Evolutionary conservation across 2,797 vertebrate genomes (phyloP).

Genomic region (Hypotaenidia philippensis): DNA sequence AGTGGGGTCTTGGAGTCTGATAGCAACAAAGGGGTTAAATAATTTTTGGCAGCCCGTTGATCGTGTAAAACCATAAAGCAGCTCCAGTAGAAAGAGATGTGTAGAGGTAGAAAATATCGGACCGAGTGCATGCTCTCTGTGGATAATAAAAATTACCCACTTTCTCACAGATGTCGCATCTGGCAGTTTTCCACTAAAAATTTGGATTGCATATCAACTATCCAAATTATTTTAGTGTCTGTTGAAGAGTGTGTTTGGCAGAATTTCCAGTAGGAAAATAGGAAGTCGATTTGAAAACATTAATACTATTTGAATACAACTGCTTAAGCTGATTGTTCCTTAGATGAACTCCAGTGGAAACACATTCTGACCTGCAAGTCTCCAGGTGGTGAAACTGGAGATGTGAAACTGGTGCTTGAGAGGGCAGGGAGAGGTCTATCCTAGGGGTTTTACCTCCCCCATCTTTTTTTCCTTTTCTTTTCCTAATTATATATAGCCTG

Average conservation of each 20-base stretch:
- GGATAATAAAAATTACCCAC: conserved; percentile 85
- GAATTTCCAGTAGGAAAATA: conserved; percentile 80
- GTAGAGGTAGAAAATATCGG: conserved; percentile 78
- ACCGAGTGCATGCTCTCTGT: conserved; percentile 76
- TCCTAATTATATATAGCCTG: neutral
- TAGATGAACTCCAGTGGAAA: conserved; percentile 65
- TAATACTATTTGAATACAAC: conserved; percentile 85
- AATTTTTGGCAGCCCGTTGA: conserved; percentile 58
- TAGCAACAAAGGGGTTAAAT: conserved; percentile 71
- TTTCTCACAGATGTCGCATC: conserved; percentile 86
- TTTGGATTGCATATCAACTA: conserved; percentile 84
- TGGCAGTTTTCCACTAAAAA: conserved; percentile 85
- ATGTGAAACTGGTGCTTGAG: neutral
- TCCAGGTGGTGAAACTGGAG: conserved; percentile 58
- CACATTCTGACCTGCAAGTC: conserved; percentile 33
- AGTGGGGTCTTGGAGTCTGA: neutral
- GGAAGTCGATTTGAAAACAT: conserved; percentile 85
- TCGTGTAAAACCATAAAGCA: conserved; percentile 57
- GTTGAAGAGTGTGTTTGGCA: conserved; percentile 83
- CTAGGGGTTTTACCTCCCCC: neutral
- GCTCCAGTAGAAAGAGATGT: conserved; percentile 67
- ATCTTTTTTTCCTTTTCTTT: neutral
- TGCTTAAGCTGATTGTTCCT: conserved; percentile 78
- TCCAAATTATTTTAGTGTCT: conserved; percentile 86
- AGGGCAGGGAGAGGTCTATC: neutral